Evolutionary conservation across 2,113 vertebrate species (phyloP).

Genomic region (Corythornis cristatus): DNA sequence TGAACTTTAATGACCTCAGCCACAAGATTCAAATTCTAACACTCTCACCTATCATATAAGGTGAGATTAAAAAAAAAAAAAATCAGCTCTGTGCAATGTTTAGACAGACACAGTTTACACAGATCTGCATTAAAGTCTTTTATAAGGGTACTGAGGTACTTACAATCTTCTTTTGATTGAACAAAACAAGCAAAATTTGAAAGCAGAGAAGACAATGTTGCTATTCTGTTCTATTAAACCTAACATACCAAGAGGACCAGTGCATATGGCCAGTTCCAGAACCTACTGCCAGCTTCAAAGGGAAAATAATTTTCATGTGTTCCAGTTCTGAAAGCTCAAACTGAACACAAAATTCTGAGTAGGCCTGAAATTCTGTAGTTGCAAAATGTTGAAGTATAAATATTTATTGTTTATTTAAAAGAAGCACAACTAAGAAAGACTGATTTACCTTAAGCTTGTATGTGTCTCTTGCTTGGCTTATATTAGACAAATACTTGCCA

Average conservation of each 20-base stretch:
- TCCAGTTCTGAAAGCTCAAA: neutral
- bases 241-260: neutral
- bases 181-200: neutral
- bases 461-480: neutral
- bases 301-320: neutral
- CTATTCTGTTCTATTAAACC: neutral
- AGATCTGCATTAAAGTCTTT: neutral
- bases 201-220: neutral
- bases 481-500: slow-evolving; percentile 28
- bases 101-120: neutral
- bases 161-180: neutral
- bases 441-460: slow-evolving; percentile 17
- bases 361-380: neutral
- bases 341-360: neutral
- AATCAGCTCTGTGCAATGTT: neutral
- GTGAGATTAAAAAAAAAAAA: neutral
- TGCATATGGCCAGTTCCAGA: neutral
- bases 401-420: neutral
- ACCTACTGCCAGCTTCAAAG: neutral
- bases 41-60: neutral
- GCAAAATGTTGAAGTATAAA: neutral
- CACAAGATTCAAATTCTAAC: neutral
- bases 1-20: neutral
- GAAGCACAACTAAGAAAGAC: neutral
- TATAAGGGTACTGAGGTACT: neutral